Conservation (phyloP, 2,797 vertebrate species). For the Limnodromus scolopaceus region DNA sequence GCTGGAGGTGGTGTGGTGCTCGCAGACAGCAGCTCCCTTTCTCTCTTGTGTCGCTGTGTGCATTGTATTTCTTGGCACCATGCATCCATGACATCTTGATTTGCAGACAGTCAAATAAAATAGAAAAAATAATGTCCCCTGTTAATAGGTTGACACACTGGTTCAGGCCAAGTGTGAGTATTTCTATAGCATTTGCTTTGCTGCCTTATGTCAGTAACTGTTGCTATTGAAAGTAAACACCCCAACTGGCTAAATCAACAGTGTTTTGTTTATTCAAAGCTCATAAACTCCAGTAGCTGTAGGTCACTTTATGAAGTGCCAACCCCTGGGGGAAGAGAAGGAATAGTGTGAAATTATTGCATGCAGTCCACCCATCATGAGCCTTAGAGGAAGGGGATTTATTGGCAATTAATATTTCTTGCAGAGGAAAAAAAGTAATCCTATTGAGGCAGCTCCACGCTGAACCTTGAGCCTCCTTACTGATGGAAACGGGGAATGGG, state of each 20-base stretch:
- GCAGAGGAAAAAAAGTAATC: constrained; percentile 36
- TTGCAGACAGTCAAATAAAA: constrained; percentile 61
- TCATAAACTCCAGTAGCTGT: constrained; percentile 73
- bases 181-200: constrained; percentile 54
- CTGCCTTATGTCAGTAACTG: constrained; percentile 58
- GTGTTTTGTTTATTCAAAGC: constrained; percentile 69
- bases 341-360: constrained; percentile 53
- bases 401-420: constrained; percentile 67
- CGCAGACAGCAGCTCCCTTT: background rate
- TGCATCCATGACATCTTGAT: background rate
- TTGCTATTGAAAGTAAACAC: constrained; percentile 75
- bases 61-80: constrained; percentile 51
- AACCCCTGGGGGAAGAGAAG: constrained; percentile 67
- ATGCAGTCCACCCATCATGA: constrained; percentile 60
- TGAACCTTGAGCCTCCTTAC: background rate
- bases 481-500: background rate
- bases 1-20: background rate
- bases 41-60: background rate
- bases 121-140: constrained; percentile 47
- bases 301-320: constrained; percentile 72
- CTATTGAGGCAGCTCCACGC: background rate
- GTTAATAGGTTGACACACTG: constrained; percentile 39
- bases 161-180: constrained; percentile 48
- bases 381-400: constrained; percentile 60
- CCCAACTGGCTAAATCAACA: constrained; percentile 69